Evolutionary conservation across 2,797 vertebrate genomes (phyloP).

Genomic region (Gymnocypris eckloni): DNA sequence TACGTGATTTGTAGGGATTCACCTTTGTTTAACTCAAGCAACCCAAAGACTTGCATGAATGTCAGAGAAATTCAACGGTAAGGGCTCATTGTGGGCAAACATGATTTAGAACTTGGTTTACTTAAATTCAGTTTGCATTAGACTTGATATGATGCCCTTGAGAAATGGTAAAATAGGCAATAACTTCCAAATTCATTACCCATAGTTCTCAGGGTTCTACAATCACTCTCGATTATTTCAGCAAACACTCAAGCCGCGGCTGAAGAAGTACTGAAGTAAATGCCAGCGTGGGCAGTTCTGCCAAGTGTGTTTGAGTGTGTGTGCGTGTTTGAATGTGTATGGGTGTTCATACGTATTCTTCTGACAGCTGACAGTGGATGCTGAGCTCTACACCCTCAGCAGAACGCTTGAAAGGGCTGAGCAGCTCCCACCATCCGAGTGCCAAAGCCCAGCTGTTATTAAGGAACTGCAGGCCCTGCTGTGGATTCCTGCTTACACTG

Average conservation of each 20-base stretch:
- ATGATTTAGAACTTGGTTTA: background rate
- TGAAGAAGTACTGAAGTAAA: constrained; percentile 10
- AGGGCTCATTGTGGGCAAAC: background rate
- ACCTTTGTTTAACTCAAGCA: background rate
- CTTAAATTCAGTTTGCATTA: background rate
- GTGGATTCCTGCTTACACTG: constrained; percentile 38
- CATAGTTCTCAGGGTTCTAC: background rate
- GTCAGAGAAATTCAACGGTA: background rate
- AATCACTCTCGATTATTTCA: constrained; percentile 23
- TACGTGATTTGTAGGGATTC: background rate
- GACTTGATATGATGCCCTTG: constrained; percentile 2
- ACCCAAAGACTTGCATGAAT: background rate
- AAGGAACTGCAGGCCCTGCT: constrained; percentile 43
- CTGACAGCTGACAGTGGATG: constrained; percentile 37
- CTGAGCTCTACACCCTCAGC: constrained; percentile 48
- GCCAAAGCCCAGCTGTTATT: constrained; percentile 35
- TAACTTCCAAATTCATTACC: constrained; percentile 13
- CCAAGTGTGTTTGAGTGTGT: constrained; percentile 1
- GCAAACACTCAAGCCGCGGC: background rate
- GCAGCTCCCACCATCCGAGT: constrained; percentile 24
- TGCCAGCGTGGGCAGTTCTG: background rate
- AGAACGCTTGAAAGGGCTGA: constrained; percentile 38
- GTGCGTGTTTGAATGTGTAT: background rate
- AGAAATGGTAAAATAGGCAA: constrained; percentile 17
- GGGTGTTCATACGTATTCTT: constrained; percentile 19